phyloP scores from a whole-genome alignment of 2,797 vertebrate species.

The Phalloptychus januarius region DNA sequence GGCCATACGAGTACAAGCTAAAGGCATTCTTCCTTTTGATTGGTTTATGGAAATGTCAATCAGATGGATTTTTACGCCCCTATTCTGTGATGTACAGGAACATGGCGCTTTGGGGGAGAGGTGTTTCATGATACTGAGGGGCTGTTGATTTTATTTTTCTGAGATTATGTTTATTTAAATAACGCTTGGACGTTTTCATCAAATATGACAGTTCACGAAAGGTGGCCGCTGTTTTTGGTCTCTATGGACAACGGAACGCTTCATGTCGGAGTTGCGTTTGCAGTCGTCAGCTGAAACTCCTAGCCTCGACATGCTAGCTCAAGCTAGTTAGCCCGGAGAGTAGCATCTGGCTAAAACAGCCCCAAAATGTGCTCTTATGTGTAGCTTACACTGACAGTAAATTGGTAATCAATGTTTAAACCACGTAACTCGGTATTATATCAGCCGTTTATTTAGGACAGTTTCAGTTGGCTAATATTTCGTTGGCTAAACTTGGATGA shows the following conservation, averaged over 20 bases:
- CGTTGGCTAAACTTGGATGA: constrained; percentile 70
- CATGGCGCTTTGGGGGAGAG: constrained; percentile 80
- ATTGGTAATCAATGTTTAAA: constrained; percentile 54
- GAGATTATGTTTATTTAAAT: constrained; percentile 20
- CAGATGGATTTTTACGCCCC: constrained; percentile 32
- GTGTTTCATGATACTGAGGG: constrained; percentile 67
- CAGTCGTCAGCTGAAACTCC: constrained; percentile 76
- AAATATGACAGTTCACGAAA: constrained; percentile 53
- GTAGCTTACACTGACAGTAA: constrained; percentile 22
- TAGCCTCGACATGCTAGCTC: constrained; percentile 64
- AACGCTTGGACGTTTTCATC: neutral
- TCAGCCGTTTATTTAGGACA: constrained; percentile 38
- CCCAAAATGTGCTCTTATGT: constrained; percentile 46
- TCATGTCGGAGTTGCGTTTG: constrained; percentile 52
- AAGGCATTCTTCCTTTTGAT: constrained; percentile 34
- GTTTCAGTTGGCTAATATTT: constrained; percentile 53
- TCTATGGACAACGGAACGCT: constrained; percentile 56
- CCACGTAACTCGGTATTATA: constrained; percentile 11
- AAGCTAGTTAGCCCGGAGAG: constrained; percentile 67
- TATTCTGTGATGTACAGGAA: constrained; percentile 69
- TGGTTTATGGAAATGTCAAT: constrained; percentile 49
- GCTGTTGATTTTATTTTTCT: constrained; percentile 44
- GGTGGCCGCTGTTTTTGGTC: constrained; percentile 40
- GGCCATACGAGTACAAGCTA: neutral
- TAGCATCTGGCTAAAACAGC: constrained; percentile 52